These are phyloP conservation scores for Pristiophorus japonicus DNA, from an alignment of 2,113 vertebrate genomes.

Conservation along the genomic window DNA sequence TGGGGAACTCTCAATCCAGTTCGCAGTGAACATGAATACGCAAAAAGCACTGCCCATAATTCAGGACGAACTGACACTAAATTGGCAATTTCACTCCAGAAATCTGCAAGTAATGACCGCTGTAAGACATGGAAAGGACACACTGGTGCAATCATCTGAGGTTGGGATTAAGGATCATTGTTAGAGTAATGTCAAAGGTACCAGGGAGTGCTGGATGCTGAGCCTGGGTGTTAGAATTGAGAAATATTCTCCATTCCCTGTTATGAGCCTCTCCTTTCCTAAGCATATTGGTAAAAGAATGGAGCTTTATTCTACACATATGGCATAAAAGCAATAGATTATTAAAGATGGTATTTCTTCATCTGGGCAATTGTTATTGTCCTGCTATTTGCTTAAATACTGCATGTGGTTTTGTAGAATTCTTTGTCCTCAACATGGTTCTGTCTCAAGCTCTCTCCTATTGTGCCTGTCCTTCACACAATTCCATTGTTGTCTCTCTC, in stretches of 20 bases:
- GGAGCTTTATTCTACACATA: not conserved
- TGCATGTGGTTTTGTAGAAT: not conserved
- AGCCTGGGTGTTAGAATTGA: not conserved
- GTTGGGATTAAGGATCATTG: not conserved
- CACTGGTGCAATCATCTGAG: not conserved
- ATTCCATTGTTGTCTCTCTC: not conserved
- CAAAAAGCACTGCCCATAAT: not conserved
- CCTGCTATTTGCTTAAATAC: not conserved
- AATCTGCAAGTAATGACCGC: not conserved
- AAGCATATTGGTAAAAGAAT: not conserved
- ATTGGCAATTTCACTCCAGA: not conserved
- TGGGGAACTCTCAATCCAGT: not conserved
- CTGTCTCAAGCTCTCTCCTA: not conserved
- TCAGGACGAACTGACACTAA: not conserved
- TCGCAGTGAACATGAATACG: not conserved
- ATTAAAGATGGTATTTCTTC: not conserved
- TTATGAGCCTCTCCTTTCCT: not conserved
- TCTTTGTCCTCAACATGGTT: not conserved
- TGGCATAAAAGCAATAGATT: not conserved
- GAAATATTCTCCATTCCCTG: not conserved
- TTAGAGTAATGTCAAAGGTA: not conserved
- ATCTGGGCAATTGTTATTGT: not conserved
- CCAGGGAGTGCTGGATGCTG: not conserved
- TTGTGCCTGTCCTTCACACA: not conserved
- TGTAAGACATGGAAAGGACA: not conserved